Base-by-base conservation (phyloP, 2,113 vertebrate species). In the Probosciger aterrimus region DNA sequence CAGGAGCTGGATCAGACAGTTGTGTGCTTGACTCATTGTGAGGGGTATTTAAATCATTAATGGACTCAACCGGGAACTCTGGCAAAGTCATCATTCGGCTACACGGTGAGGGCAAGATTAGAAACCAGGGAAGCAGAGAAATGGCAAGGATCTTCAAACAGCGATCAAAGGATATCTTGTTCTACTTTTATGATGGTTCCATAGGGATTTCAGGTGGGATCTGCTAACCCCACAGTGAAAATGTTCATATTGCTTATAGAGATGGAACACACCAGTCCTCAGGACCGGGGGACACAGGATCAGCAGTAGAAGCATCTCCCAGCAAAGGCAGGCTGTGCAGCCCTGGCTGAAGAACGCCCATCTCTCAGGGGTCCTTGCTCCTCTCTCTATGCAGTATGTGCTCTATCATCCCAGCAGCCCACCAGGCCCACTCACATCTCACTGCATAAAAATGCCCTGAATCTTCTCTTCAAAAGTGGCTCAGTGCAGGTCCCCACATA, bases 291-390 rank as follows among this genome's bases (percentile, higher is more conserved):
- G 17, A 50, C 63, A 41, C 19, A 85, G 69, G 35, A 87, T 33
- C 50, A 77, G 41, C 75, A 69, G n/a, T 0, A 63, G 55, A 25
- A 80, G 14, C 52, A 55, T 4, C 41, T 88, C 33, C 71, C n/a
- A 6, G 31, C 1, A 3, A 53, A 59, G 43, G 0, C 14, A 74
- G n/a, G 60, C 41, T 75, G 18, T 41, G 44, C 62, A 78, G 39
- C 33, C 50, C 47, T 0, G 0, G n/a, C 5, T 6, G 2, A 60
- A 43, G 43, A 16, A n/a, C 11, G 2, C 1, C 1, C 1, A 2
- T 10, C 23, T n/a, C 39, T 79, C 22, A 4, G 18, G 44, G 67
- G 57, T 92, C 81, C 69, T 64, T 50, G 71, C 71, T 88, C 33
- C 60, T 59, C 46, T 55, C 65, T 18, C 50, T 9, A 52, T 0